Conservation (phyloP, 2,797 vertebrate species). For the Trichosurus vulpecula region DNA sequence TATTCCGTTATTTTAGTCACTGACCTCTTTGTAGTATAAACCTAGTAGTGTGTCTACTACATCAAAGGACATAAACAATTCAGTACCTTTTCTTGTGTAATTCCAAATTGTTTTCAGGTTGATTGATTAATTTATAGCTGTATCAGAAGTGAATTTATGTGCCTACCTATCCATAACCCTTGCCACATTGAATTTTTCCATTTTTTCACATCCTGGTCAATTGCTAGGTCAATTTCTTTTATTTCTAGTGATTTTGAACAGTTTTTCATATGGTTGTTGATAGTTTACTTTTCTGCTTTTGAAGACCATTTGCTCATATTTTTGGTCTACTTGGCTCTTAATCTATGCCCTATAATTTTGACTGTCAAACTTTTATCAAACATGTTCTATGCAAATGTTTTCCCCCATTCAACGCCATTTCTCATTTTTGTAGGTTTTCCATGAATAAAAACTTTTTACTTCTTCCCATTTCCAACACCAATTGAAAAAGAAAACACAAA, state of each 20-base stretch:
- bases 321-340: background rate
- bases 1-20: background rate
- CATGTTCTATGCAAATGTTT: background rate
- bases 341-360: background rate
- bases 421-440: background rate
- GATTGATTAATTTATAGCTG: background rate
- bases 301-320: background rate
- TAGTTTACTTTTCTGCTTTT: background rate
- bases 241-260: background rate
- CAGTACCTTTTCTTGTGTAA: background rate
- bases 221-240: background rate
- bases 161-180: background rate
- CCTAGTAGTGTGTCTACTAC: background rate
- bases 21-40: background rate
- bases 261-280: background rate
- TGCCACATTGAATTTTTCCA: background rate
- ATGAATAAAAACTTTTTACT: background rate
- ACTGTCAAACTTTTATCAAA: background rate
- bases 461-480: too few species aligned
- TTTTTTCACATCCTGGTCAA: background rate
- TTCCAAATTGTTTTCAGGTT: background rate
- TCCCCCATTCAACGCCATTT: background rate
- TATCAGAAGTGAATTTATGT: background rate
- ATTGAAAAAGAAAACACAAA: too few species aligned
- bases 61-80: background rate